phyloP scores from a whole-genome alignment of 2,113 vertebrate species.

The Mesoclemmys tuberculata region DNA sequence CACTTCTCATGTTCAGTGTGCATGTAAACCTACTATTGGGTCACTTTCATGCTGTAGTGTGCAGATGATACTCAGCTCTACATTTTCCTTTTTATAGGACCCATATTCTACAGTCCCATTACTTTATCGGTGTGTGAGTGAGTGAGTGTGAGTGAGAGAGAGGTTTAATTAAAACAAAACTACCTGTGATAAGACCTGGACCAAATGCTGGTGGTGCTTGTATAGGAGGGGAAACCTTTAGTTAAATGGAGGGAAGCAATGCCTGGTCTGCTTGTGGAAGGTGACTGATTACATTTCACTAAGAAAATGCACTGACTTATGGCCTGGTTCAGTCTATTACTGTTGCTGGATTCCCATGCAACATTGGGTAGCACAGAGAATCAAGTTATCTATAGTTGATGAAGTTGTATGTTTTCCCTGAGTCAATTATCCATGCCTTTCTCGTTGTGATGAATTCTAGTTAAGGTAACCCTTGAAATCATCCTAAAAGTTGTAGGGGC shows the following conservation, averaged over 20 bases:
- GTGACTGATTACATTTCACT: background rate
- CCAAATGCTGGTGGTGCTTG: background rate
- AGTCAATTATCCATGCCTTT: rapidly evolving
- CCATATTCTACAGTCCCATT: background rate
- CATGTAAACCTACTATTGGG: background rate
- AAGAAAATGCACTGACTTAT: background rate
- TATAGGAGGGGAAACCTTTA: background rate
- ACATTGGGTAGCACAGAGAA: background rate
- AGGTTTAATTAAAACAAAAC: background rate
- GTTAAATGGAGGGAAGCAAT: background rate
- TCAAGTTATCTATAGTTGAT: rapidly evolving
- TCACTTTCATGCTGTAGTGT: background rate
- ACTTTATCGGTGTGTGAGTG: background rate
- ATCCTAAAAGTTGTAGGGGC: background rate
- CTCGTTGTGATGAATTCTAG: background rate
- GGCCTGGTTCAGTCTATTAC: too few species aligned
- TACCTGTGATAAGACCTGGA: background rate
- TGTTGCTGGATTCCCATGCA: background rate
- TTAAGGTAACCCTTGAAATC: background rate
- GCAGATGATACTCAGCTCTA: background rate
- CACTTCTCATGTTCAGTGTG: background rate
- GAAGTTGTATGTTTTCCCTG: background rate
- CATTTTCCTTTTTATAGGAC: background rate
- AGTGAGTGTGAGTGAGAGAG: background rate
- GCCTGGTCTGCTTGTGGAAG: background rate